These are phyloP conservation scores for Netelia melanura DNA, from an alignment of 2,888 invertebrate species.

Conservation along the genomic window DNA sequence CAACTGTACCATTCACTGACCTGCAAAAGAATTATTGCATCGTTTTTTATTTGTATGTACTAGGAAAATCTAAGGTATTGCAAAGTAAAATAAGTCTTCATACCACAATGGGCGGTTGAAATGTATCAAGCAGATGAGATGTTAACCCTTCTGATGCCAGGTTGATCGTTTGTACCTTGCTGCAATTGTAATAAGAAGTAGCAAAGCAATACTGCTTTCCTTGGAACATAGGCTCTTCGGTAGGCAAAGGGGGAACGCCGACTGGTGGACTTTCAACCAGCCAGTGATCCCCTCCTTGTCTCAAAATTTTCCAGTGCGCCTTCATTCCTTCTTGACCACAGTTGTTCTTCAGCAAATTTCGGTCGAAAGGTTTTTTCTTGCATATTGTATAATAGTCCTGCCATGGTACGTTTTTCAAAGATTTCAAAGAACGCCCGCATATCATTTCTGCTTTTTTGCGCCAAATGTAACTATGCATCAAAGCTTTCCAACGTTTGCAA, in stretches of 20 bases:
- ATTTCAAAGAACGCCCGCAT: conserved; percentile 73
- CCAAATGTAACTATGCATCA: conserved; percentile 85
- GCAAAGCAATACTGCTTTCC: conserved; percentile 85
- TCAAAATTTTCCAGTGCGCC: conserved; percentile 83
- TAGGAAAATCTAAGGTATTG: not conserved
- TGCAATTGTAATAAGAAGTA: conserved; percentile 85
- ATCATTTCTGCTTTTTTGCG: conserved; percentile 81
- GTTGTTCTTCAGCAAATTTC: conserved; percentile 86
- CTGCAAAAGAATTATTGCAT: conserved; percentile 64
- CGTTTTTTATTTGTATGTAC: not conserved
- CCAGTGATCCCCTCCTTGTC: conserved; percentile 85
- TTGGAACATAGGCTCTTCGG: conserved; percentile 82
- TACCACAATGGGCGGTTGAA: conserved; percentile 86
- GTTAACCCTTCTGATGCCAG: conserved; percentile 83
- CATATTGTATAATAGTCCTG: conserved; percentile 84
- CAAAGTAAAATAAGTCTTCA: conserved; percentile 53
- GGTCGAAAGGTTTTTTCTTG: conserved; percentile 83
- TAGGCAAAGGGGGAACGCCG: conserved; percentile 84
- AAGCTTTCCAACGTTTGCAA: conserved; percentile 85
- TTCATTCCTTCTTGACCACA: conserved; percentile 84
- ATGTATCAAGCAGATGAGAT: conserved; percentile 84
- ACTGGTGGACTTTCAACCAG: conserved; percentile 85
- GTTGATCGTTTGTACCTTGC: conserved; percentile 85
- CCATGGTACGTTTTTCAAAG: conserved; percentile 82
- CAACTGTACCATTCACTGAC: conserved; percentile 80